Evolutionary conservation across 2,797 vertebrate species (phyloP).

Genomic region (Siniperca obscura): DNA sequence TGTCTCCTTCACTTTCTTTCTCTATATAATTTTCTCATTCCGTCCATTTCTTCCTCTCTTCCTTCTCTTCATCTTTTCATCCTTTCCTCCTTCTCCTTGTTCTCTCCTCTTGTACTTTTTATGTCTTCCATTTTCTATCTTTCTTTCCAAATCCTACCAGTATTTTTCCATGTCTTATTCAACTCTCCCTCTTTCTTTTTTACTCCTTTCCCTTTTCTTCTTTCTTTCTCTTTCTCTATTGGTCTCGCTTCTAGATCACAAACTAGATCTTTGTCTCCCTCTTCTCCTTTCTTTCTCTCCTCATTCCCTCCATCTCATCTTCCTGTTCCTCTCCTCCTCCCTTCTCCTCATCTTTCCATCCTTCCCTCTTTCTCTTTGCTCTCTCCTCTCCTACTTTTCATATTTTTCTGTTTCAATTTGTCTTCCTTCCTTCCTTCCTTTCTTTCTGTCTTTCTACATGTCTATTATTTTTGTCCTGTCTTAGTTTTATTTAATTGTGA

Average conservation of each 20-base stretch:
- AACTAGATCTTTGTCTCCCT: too few species aligned
- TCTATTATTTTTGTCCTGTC: neutral
- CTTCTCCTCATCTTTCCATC: neutral
- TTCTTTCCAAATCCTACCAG: neutral
- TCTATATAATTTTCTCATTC: neutral
- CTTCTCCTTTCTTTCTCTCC: neutral
- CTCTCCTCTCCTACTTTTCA: neutral
- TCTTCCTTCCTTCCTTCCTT: neutral
- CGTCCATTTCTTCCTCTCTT: neutral
- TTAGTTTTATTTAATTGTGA: neutral
- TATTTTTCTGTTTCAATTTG: neutral
- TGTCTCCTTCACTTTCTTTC: neutral
- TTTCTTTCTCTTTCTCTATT: too few species aligned
- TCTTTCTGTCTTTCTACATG: neutral
- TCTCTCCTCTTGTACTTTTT: neutral
- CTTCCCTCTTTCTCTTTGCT: neutral
- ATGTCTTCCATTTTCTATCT: neutral
- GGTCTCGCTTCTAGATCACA: too few species aligned
- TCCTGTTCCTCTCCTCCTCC: neutral
- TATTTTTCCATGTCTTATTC: too few species aligned
- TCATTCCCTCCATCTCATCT: neutral
- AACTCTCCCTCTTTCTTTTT: neutral
- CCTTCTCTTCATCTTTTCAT: neutral
- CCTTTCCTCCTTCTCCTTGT: neutral
- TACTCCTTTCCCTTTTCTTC: neutral